A percentile compares a stretch with the other conserved stretches of the same genome.
Evolutionary conservation across 2,888 invertebrate genomes (phyloP).

Genomic region (Erannis defoliaria): DNA sequence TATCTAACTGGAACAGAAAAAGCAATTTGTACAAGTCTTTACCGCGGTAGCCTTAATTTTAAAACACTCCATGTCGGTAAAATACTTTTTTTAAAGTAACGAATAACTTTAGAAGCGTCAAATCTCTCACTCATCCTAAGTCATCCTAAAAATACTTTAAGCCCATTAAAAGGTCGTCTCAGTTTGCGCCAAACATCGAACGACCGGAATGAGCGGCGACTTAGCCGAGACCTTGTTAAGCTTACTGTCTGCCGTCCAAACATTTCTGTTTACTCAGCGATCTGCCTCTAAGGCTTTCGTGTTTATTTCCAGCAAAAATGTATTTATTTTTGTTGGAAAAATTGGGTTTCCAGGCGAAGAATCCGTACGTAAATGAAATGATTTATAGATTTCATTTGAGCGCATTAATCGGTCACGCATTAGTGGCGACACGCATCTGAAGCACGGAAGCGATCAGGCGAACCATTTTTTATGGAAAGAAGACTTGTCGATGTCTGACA

Average conservation of each 20-base stretch:
- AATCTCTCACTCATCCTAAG: slow-evolving; percentile 6
- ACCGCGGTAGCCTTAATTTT: no score
- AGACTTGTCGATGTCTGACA: slow-evolving; percentile 2
- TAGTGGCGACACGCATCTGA: slow-evolving; percentile 20
- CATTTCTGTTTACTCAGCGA: slow-evolving; percentile 14
- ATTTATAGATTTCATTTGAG: slow-evolving; percentile 25
- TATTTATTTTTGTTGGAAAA: slow-evolving; percentile 10
- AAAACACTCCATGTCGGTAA: not conserved
- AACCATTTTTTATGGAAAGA: slow-evolving; percentile 21
- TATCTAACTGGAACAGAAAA: no score
- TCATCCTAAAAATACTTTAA: slow-evolving; percentile 12
- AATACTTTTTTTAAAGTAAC: not conserved
- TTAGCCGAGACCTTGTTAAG: slow-evolving; percentile 13
- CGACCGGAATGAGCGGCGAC: slow-evolving; percentile 7
- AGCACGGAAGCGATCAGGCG: slow-evolving; percentile 14
- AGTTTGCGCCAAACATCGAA: slow-evolving; percentile 1
- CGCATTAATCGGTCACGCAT: slow-evolving; percentile 31
- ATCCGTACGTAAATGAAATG: slow-evolving; percentile 25
- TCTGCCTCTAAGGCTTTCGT: slow-evolving; percentile 15
- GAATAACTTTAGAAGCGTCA: not conserved
- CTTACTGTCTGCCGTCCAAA: slow-evolving; percentile 10
- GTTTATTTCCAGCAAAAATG: slow-evolving; percentile 17
- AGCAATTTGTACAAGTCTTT: no score
- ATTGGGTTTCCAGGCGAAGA: slow-evolving; percentile 17
- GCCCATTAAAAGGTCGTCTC: slow-evolving; percentile 4